These are phyloP conservation scores for Sceliomorpha sp. DNA, from an alignment of 2,888 invertebrate species.

Conservation along the genomic window DNA sequence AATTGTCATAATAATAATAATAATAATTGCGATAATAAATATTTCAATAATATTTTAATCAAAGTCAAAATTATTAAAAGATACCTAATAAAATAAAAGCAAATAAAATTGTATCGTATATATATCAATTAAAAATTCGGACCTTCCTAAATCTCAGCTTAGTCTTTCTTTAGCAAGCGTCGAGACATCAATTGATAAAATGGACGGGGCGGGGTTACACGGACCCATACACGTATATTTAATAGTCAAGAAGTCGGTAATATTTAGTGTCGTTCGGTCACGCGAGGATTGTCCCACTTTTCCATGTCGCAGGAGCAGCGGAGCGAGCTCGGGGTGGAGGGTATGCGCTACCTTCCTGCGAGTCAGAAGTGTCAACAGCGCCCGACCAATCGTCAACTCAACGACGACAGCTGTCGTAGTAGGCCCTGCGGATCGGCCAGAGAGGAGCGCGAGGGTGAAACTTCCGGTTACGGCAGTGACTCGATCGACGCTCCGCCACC, in stretches of 20 bases:
- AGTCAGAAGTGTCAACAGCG: conserved; percentile 70
- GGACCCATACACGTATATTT: conserved; percentile 10
- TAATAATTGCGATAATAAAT: too few species aligned
- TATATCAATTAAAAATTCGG: too few species aligned
- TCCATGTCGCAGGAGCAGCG: conserved; percentile 55
- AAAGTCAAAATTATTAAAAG: too few species aligned
- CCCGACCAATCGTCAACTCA: conserved; percentile 80
- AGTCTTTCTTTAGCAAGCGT: too few species aligned
- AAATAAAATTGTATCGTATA: too few species aligned
- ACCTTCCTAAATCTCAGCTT: too few species aligned
- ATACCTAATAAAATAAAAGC: too few species aligned
- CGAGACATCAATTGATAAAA: too few species aligned
- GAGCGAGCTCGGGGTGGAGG: conserved; percentile 62
- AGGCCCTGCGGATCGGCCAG: conserved; percentile 57
- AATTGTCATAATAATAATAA: too few species aligned
- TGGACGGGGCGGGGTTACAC: conserved; percentile 15
- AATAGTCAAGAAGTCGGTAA: conserved; percentile 5
- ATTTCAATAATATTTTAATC: too few species aligned
- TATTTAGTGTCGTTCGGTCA: conserved; percentile 46
- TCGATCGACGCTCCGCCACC: conserved; percentile 81
- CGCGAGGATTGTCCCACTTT: conserved; percentile 50
- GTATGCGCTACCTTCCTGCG: conserved; percentile 72
- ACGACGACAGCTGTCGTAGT: conserved; percentile 46
- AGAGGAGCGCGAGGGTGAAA: conserved; percentile 82
- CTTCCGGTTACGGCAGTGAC: conserved; percentile 92